phyloP scores from a whole-genome alignment of 2,113 vertebrate species.

The Chiloscyllium plagiosum region DNA sequence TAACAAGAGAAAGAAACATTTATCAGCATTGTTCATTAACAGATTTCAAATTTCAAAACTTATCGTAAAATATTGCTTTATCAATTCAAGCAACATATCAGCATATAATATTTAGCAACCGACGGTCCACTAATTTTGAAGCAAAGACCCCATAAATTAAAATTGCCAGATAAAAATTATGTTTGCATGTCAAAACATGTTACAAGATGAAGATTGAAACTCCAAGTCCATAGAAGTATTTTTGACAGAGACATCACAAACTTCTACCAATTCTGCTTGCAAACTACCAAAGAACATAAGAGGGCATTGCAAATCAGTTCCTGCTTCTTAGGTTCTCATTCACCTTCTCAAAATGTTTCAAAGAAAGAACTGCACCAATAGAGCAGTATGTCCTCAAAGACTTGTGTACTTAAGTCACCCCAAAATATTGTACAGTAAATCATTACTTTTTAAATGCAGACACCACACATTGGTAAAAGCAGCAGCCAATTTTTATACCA shows the following conservation, averaged over 20 bases:
- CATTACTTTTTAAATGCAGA: not conserved
- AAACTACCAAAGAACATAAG: not conserved
- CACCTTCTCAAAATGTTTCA: not conserved
- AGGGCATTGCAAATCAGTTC: not conserved
- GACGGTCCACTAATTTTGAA: not conserved
- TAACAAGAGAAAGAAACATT: not conserved
- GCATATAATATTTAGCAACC: not conserved
- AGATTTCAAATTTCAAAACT: not conserved
- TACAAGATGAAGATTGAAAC: not conserved
- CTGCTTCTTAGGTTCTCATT: not conserved
- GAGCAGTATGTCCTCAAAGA: not conserved
- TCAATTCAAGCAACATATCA: not conserved
- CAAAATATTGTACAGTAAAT: not conserved
- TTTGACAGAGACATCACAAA: not conserved
- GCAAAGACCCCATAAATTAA: not conserved
- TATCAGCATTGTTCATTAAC: not conserved
- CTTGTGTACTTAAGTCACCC: not conserved
- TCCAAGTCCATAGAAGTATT: not conserved
- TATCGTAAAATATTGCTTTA: not conserved
- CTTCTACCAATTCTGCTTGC: not conserved
- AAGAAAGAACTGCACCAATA: not conserved
- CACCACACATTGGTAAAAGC: not conserved
- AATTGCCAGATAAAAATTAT: not conserved
- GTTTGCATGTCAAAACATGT: not conserved
- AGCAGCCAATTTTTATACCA: not conserved